Evolutionary conservation across 2,113 vertebrate genomes (phyloP), one percentile per base, ranked within the genome.

Genomic region (Pseudonaja textilis): DNA sequence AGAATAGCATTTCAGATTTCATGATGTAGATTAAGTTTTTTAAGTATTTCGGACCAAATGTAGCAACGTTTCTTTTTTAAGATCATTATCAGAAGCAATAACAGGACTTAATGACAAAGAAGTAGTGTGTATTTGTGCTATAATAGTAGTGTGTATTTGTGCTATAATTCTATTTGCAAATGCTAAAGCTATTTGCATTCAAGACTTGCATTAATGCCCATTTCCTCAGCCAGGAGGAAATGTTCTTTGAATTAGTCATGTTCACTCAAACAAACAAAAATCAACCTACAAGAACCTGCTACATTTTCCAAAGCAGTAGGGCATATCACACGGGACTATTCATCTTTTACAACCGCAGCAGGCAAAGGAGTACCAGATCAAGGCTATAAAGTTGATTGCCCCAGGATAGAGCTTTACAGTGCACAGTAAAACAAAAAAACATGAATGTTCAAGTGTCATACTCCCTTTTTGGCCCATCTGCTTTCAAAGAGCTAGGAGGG

Each of bases 401-500:
- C 95, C 95, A 96, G 96, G 94, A 96, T 96, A 96, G 93, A 81
- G 96, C 95, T 96, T 96, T 96, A 96, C 92, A 96, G 97, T 96
- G 96, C 95, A 96, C 95, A 96, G 93, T 97, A 96, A 96, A 97
- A 97, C 95, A 52, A 52, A 86, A 86, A 26, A 34, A 34, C 50
- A 57, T 8, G 96, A 97, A 98, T 98, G 97, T 96, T 96, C 97
- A 96, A 97, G 97, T 97, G 97, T 95, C 95, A 89, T 92, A 94
- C 96, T 93, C 95, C 22, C 45, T 96, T 96, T 95, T 95, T 95
- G 95, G 95, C 97, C 96, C 96, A 97, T 97, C 96, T 97, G 96
- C 94, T 97, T 96, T 96, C 94, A 97, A 96, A 97, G 94, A 93
- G 94, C 92, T 95, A 94, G 45, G 59, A 59, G 50, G 94, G 97